A percentile compares a stretch with the other conserved stretches of the same genome.
Conservation (phyloP, 2,113 vertebrate genomes). For the Phylloscopus trochiloides region DNA sequence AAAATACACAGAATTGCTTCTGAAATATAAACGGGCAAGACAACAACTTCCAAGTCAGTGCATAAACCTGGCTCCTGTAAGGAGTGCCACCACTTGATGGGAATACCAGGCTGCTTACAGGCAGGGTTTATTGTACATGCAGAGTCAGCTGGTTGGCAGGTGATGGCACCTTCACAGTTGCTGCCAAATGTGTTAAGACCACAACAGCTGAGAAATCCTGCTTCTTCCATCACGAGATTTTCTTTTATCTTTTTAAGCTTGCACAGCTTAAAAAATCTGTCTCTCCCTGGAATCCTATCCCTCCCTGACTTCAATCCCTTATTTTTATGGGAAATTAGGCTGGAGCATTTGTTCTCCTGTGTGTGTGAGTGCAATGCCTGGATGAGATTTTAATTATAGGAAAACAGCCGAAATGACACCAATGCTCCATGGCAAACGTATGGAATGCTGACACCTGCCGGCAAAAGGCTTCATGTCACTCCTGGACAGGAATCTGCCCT, state of each 20-base stretch:
- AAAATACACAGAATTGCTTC: neutral
- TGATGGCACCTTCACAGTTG: neutral
- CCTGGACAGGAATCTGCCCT: neutral
- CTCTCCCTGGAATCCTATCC: neutral
- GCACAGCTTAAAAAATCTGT: neutral
- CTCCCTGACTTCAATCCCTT: neutral
- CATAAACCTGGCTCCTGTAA: neutral
- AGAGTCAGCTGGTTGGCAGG: neutral
- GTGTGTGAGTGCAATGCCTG: neutral
- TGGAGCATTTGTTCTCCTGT: neutral
- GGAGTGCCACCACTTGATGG: neutral
- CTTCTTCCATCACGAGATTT: neutral
- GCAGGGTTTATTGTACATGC: neutral
- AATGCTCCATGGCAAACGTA: neutral
- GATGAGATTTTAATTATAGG: neutral
- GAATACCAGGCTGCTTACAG: neutral
- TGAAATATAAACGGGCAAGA: neutral
- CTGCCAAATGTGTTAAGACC: neutral
- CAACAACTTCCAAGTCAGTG: neutral
- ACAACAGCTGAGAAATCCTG: neutral
- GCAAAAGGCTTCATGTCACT: neutral
- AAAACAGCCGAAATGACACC: neutral
- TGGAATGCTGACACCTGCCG: slow-evolving; percentile 69
- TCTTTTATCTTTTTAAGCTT: neutral
- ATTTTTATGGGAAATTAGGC: neutral